Evolutionary conservation across 1,140 invertebrate species (phyloP).

Genomic region (Drusus annulatus): DNA sequence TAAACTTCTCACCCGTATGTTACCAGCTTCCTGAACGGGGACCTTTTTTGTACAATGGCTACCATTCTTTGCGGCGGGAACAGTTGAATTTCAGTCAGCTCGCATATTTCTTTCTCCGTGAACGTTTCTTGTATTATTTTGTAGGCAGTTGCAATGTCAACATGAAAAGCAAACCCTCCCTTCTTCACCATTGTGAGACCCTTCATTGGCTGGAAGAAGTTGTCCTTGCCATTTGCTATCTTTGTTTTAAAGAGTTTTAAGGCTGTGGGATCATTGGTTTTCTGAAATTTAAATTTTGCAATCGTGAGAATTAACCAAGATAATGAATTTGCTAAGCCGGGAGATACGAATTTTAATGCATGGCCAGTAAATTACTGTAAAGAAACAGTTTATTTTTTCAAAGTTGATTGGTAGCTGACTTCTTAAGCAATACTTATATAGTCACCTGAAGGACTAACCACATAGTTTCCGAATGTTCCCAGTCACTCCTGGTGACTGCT

Average conservation of each 20-base stretch:
- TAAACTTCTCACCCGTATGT: conserved; percentile 71
- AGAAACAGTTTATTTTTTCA: too few species aligned
- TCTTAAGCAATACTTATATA: too few species aligned
- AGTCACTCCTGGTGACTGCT: too few species aligned
- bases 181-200: conserved; percentile 66
- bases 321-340: too few species aligned
- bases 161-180: conserved; percentile 76
- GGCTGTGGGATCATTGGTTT: conserved; percentile 72
- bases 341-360: too few species aligned
- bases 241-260: conserved; percentile 71
- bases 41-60: conserved; percentile 72
- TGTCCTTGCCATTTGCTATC: conserved; percentile 61
- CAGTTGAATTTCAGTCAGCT: conserved; percentile 73
- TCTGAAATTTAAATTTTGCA: conserved; percentile 61
- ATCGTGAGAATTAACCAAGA: too few species aligned
- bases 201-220: conserved; percentile 62
- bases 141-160: conserved; percentile 75
- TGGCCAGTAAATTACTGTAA: too few species aligned
- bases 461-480: too few species aligned
- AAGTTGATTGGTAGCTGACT: too few species aligned
- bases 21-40: conserved; percentile 76
- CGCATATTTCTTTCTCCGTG: conserved; percentile 75
- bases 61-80: conserved; percentile 72
- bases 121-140: conserved; percentile 75
- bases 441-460: too few species aligned